Evolutionary conservation across 1,140 invertebrate species (phyloP), one percentile per base, ranked within the genome.

Genomic region (Polypedilum vanderplanki): DNA sequence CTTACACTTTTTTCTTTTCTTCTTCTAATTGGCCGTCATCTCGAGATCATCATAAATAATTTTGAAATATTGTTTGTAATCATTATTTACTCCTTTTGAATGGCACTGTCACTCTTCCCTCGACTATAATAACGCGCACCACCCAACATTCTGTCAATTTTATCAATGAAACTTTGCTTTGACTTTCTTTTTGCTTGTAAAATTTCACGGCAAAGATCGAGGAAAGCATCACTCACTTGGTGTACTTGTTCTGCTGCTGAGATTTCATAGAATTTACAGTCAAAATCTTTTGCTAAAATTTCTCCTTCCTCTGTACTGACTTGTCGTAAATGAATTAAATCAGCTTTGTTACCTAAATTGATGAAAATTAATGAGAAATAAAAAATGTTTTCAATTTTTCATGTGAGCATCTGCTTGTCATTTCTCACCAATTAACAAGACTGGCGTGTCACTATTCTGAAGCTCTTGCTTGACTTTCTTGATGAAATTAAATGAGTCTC

Each of bases 301-400:
- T 94, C 92, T 18, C 93, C 93, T 83, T 97, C 95, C 78, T 94
- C 92, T 7, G 87, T 87, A 78, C 90, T 92, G 75, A 97, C 93
- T 87, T 96, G 93, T 78, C 95, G 85, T 73, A 96, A 84, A 83
- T 96, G 94, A 40, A 96, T 91, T 89, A 97, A 93, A 80, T 97
- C 95, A 7, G 89, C 91, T 85, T 97, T 97, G 80, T 97, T 97
- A 17, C 90, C 95, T 17, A 95, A 40, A 73, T 40, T n/a, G 7
- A 73, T 73, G 7, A 22, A 0, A 40, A 40, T 24, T 40, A 73
- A 22, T 20, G 18, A 70, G 24, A 8, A 73, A 18, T 7, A 33
- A 22, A 73, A 73, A 40, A 33, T 33, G 24, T 33, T 33, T 33
- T 33, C 24, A 33, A 33, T 33, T 33, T 33, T 33, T 33, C 24